Evolutionary conservation across 2,797 vertebrate species (phyloP).

Genomic region (Microctenopoma lineatum): DNA sequence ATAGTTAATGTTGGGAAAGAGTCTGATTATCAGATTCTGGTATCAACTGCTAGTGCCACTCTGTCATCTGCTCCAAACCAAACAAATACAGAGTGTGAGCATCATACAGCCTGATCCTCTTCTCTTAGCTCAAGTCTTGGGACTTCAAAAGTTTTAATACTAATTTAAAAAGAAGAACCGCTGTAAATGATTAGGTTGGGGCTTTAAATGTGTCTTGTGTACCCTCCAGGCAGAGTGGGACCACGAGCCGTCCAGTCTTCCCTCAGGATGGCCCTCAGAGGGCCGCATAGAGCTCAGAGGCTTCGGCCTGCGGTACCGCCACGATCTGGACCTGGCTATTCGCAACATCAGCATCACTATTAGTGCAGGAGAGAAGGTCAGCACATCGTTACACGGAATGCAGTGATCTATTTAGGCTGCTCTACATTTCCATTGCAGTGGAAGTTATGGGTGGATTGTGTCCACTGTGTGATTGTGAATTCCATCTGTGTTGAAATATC

Average conservation of each 20-base stretch:
- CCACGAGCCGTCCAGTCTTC: slow-evolving; percentile 72
- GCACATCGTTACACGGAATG: neutral
- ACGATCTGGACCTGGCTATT: slow-evolving; percentile 91
- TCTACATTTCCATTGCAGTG: neutral
- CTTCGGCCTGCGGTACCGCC: slow-evolving; percentile 90
- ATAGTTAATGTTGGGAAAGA: no score
- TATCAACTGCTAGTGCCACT: no score
- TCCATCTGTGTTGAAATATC: neutral
- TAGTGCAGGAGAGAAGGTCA: slow-evolving; percentile 92
- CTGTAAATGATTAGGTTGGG: no score
- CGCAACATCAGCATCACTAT: slow-evolving; percentile 88
- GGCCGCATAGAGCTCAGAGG: slow-evolving; percentile 88
- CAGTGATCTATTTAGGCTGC: neutral
- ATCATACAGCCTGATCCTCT: no score
- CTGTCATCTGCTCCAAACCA: no score
- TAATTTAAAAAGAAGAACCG: no score
- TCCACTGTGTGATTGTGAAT: neutral
- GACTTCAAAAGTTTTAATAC: no score
- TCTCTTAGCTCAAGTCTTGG: no score
- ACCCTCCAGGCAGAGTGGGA: slow-evolving; percentile 88
- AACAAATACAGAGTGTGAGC: no score
- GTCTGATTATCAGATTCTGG: no score
- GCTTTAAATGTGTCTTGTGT: neutral
- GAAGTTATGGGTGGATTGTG: neutral
- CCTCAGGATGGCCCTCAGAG: slow-evolving; percentile 85